These are phyloP conservation scores for Amphimallon solstitiale DNA, from an alignment of 2,888 invertebrate species.

Conservation along the genomic window DNA sequence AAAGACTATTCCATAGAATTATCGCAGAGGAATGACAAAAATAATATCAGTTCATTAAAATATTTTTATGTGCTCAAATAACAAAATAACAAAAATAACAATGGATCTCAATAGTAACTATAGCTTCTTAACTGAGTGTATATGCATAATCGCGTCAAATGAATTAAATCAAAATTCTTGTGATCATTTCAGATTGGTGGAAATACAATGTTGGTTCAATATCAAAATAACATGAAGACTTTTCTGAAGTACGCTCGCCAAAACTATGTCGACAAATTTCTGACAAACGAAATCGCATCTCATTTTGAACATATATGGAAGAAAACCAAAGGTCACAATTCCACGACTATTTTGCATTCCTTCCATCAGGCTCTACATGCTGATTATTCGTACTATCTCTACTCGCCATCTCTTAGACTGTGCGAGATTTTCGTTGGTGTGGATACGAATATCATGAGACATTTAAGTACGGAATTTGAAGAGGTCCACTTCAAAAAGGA, in stretches of 20 bases:
- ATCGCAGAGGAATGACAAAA: no score
- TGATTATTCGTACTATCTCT: conserved; percentile 33
- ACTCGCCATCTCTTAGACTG: conserved; percentile 10
- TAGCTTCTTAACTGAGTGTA: no score
- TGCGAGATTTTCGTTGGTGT: conserved; percentile 31
- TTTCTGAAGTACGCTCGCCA: conserved; percentile 39
- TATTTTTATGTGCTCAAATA: no score
- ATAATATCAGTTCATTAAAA: no score
- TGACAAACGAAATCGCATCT: conserved; percentile 38
- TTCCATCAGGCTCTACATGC: conserved; percentile 30
- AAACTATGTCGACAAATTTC: conserved; percentile 40
- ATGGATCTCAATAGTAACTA: no score
- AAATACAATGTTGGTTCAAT: conserved; percentile 42
- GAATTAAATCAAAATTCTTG: background rate
- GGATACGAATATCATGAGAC: conserved; percentile 24
- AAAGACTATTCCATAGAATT: no score
- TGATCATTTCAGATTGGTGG: conserved; percentile 40
- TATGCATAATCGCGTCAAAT: no score
- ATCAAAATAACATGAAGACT: conserved; percentile 41
- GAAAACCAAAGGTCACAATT: conserved; percentile 37
- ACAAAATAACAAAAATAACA: no score
- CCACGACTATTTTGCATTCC: conserved; percentile 14
- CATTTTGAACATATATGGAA: conserved; percentile 44
- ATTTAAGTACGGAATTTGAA: conserved; percentile 38
- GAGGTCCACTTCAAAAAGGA: conserved; percentile 44